phyloP scores from a whole-genome alignment of 2,888 invertebrate genomes.

The Tipula unca region DNA sequence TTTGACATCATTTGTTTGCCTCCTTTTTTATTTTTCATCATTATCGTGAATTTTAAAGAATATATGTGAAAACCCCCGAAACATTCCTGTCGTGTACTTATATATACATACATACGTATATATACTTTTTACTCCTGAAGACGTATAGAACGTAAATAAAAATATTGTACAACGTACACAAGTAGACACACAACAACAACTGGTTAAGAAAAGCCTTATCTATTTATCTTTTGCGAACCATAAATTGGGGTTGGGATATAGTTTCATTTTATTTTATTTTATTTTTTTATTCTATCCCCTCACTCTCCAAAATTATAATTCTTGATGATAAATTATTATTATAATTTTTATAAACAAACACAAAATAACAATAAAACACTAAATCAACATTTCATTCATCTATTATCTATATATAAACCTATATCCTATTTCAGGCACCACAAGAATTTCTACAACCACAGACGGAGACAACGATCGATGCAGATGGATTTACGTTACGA shows the following conservation, averaged over 20 bases:
- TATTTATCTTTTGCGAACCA: not conserved
- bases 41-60: not conserved
- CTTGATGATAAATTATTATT: not conserved
- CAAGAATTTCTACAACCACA: constrained; percentile 37
- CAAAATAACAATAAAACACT: not conserved
- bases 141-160: not conserved
- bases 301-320: not conserved
- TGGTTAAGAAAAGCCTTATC: not conserved
- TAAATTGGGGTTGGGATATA: not conserved
- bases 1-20: constrained; percentile 8
- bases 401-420: not conserved
- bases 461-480: constrained; percentile 37
- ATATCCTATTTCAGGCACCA: constrained; percentile 32
- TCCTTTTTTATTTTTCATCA: not conserved
- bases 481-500: constrained; percentile 38
- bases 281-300: not conserved
- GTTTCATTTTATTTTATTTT: too few relatives aligned
- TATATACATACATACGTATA: too few relatives aligned
- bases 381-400: not conserved
- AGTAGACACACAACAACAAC: not conserved
- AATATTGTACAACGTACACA: not conserved
- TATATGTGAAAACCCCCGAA: not conserved
- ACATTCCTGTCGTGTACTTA: not conserved
- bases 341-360: not conserved
- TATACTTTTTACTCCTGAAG: not conserved